Evolutionary conservation across 2,888 invertebrate species (phyloP), one percentile per base, ranked within the genome.

Genomic region (Myathropa florea): DNA sequence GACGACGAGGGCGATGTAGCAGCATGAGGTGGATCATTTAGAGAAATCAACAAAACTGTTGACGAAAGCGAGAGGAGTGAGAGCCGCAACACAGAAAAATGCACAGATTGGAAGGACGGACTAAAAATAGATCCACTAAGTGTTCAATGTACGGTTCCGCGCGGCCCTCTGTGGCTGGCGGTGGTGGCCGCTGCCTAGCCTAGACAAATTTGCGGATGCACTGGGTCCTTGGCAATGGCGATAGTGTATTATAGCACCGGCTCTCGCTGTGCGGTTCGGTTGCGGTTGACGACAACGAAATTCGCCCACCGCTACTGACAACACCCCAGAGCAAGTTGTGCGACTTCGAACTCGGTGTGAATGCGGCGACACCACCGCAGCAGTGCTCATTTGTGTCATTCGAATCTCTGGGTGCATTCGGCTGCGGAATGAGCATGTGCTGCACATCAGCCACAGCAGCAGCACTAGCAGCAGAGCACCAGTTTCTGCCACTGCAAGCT

Each of bases 171-270:
- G 26, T 68, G 72, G 68, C 81, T 68, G 72, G 68, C 81, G 77
- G 76, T 72, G 46, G 46, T 46, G 46, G 46, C 46, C 18, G 46
- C n/a, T 46, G 46, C 46, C 46, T 85, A 68, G 84, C 84, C 76
- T 72, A 85, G 81, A 85, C 84, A 85, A 85, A 72, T 68, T 85
- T 81, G 81, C 84, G 81, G 84, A 85, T 81, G 81, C 72, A 73
- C 67, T 61, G 67, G n/a, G 77, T 85, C 84, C 84, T 85, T 85
- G 84, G 81, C 76, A 85, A 77, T 85, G 84, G 63, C 57, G 64
- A 65, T 68, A 46, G 46, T 46, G 57, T 59, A 68, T 80, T 79
- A 75, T 64, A 59, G 81, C 72, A 77, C 70, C 67, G 70, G 63
- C 80, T 81, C 76, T 67, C 67, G 77, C 77, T 46, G 10, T 81